phyloP scores from a whole-genome alignment of 2,113 vertebrate genomes.

The Colaptes auratus region DNA sequence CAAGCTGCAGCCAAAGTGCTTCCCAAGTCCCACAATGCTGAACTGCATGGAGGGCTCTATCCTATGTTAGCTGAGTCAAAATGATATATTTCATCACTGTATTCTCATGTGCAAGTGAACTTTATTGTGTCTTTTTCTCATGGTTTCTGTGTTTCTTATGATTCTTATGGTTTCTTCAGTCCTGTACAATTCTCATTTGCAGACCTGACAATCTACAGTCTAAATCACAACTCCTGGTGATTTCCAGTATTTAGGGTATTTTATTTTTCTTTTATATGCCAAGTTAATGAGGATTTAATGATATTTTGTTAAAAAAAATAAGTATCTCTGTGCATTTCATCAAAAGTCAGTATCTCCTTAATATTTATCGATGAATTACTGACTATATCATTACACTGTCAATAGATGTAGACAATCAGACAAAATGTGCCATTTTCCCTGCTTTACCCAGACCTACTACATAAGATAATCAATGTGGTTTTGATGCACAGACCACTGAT shows the following conservation, averaged over 20 bases:
- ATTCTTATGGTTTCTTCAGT: too few relatives aligned
- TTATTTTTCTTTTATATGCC: neutral
- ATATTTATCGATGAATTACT: too few relatives aligned
- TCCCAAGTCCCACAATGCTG: too few relatives aligned
- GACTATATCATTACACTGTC: neutral
- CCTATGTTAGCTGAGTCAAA: neutral
- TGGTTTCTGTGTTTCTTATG: neutral
- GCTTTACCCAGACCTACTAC: neutral
- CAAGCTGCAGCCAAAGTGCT: too few relatives aligned
- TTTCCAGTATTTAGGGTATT: neutral
- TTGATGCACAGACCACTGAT: neutral
- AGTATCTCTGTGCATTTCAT: neutral
- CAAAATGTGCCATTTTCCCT: neutral
- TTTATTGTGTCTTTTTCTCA: neutral
- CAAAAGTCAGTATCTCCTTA: too few relatives aligned
- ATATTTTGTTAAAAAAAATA: neutral
- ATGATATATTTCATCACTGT: fast-evolving
- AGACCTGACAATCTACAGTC: neutral
- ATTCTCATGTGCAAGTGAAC: neutral
- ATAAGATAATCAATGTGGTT: neutral
- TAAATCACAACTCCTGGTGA: neutral
- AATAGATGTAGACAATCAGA: neutral
- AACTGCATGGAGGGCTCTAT: neutral
- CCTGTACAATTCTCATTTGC: neutral
- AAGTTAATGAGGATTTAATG: neutral